Percentiles rank a stretch among this genome's conserved stretches.
phyloP scores from a whole-genome alignment of 2,113 vertebrate genomes.

The Chloroceryle aenea region DNA sequence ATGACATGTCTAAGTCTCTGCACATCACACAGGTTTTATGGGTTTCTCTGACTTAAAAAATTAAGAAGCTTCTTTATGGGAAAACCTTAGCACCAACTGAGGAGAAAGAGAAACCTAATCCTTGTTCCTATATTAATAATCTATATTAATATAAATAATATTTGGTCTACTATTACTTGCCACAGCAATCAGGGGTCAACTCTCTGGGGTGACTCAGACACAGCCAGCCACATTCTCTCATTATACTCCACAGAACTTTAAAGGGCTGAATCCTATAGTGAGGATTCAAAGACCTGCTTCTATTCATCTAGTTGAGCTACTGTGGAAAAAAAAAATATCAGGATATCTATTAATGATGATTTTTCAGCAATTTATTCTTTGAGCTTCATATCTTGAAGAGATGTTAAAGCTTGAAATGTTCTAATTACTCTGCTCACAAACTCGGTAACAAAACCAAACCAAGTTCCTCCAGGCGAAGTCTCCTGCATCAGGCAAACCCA shows the following conservation, averaged over 20 bases:
- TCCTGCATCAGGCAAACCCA: not conserved
- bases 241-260: not conserved
- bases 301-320: not conserved
- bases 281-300: not conserved
- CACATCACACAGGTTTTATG: not conserved
- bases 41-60: not conserved
- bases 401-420: not conserved
- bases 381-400: not conserved
- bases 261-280: not conserved
- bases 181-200: not conserved
- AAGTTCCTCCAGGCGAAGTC: not conserved
- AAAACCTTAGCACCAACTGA: not conserved
- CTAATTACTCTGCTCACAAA: not conserved
- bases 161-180: not conserved
- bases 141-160: not conserved
- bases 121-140: not conserved
- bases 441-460: not conserved
- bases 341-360: not conserved
- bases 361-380: not conserved
- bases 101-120: not conserved
- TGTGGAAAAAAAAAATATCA: not conserved
- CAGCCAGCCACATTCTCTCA: not conserved
- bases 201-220: not conserved
- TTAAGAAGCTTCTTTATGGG: not conserved
- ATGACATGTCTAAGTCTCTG: not conserved